A percentile compares a stretch with the other conserved stretches of the same genome.
Conservation (phyloP, 2,113 vertebrate species). For the Leiothrix lutea region DNA sequence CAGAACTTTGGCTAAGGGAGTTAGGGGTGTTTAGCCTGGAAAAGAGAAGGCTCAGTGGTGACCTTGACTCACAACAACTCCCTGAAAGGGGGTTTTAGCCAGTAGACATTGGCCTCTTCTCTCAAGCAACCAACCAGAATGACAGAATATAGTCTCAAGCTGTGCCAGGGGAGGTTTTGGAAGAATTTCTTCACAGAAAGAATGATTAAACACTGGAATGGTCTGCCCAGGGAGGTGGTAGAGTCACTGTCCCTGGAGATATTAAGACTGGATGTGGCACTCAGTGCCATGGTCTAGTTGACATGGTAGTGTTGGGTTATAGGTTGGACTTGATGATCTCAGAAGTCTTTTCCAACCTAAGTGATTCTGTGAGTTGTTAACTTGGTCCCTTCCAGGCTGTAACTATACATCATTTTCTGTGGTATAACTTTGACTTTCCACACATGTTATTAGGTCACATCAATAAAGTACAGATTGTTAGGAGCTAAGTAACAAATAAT, state of each 20-base stretch:
- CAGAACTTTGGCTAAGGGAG: background rate
- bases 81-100: background rate
- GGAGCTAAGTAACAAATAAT: background rate
- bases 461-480: background rate
- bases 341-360: background rate
- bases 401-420: background rate
- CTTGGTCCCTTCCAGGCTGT: background rate
- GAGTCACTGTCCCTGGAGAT: too few relatives aligned
- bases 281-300: background rate
- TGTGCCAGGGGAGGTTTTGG: background rate
- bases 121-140: background rate
- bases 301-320: background rate
- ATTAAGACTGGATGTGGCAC: background rate
- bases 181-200: background rate
- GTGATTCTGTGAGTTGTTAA: background rate
- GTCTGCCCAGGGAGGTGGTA: background rate
- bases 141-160: background rate
- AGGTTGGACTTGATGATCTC: background rate
- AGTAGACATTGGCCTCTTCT: background rate
- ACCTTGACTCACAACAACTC: background rate
- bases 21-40: background rate
- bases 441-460: fast-evolving
- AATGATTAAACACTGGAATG: background rate
- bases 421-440: background rate
- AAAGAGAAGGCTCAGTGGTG: background rate